These are phyloP conservation scores for Drosophila peninsularis DNA, from an alignment of 2,888 invertebrate species.

Conservation along the genomic window DNA sequence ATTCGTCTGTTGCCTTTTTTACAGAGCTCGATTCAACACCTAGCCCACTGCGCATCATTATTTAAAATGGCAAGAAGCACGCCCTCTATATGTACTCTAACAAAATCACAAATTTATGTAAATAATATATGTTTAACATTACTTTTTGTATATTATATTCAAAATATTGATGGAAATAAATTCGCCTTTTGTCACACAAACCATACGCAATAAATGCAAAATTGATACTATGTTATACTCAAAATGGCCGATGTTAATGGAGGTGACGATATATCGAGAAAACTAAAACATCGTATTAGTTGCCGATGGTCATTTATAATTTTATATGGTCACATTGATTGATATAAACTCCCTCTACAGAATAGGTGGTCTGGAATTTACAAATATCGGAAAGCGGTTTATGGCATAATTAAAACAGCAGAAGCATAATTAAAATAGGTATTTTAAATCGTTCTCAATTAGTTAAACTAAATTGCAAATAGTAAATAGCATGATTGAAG, in stretches of 20 bases:
- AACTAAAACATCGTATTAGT: conserved; percentile 5
- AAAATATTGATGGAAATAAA: conserved; percentile 23
- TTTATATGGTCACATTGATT: conserved; percentile 18
- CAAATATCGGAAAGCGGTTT: no score
- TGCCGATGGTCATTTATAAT: not conserved
- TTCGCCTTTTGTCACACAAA: conserved; percentile 40
- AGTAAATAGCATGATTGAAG: no score
- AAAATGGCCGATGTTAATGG: conserved; percentile 33
- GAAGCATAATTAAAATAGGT: no score
- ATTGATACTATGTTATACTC: conserved; percentile 40
- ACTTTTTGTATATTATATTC: conserved; percentile 15
- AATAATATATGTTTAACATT: conserved; percentile 11
- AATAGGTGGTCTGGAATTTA: no score
- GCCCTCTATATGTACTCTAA: conserved; percentile 8
- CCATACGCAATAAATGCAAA: conserved; percentile 45
- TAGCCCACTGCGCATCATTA: conserved; percentile 55
- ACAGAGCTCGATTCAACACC: conserved; percentile 40
- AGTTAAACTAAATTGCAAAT: no score
- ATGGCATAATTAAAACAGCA: no score
- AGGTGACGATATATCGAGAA: conserved; percentile 18
- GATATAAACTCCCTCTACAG: not conserved
- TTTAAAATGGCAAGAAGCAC: conserved; percentile 13
- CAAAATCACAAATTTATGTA: conserved; percentile 11
- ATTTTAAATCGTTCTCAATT: no score
- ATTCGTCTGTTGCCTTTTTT: conserved; percentile 51